Conservation (phyloP, 1,140 invertebrate species). For the Bombyx mandarina region DNA sequence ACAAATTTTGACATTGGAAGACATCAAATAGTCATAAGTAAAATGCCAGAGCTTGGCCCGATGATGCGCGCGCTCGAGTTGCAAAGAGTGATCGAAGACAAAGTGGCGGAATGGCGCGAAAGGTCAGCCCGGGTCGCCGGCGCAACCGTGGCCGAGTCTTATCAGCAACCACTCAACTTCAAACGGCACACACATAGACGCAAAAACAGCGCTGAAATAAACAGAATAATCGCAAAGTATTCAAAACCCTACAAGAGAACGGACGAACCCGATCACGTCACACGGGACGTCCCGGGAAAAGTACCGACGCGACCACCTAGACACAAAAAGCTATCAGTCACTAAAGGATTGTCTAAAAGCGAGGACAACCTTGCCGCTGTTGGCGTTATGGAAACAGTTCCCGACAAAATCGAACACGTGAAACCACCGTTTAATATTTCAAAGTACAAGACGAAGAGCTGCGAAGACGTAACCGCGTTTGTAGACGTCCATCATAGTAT, state of each 20-base stretch:
- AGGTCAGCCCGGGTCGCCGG: constrained; percentile 63
- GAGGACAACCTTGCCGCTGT: constrained; percentile 51
- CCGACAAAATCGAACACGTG: constrained; percentile 25
- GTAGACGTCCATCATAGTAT: constrained; percentile 38
- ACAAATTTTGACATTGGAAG: background rate
- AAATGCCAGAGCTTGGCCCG: constrained; percentile 56
- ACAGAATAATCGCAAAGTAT: constrained; percentile 68
- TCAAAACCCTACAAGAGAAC: constrained; percentile 51
- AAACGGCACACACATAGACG: constrained; percentile 61
- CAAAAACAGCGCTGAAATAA: constrained; percentile 66
- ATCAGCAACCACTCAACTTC: constrained; percentile 64
- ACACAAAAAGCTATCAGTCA: constrained; percentile 38
- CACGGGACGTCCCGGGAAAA: constrained; percentile 23
- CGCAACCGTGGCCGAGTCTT: constrained; percentile 54
- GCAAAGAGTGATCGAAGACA: constrained; percentile 62
- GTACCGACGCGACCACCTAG: constrained; percentile 45
- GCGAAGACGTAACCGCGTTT: constrained; percentile 57
- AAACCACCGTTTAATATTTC: constrained; percentile 29
- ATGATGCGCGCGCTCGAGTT: constrained; percentile 61
- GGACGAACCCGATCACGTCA: constrained; percentile 32
- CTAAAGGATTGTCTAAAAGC: constrained; percentile 46
- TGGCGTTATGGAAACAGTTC: constrained; percentile 37
- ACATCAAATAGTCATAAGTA: background rate
- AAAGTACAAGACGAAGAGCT: constrained; percentile 58
- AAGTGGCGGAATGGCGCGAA: constrained; percentile 64